Evolutionary conservation across 2,113 vertebrate genomes (phyloP), one percentile per base, ranked within the genome.

Genomic region (Pollimyrus isidori): DNA sequence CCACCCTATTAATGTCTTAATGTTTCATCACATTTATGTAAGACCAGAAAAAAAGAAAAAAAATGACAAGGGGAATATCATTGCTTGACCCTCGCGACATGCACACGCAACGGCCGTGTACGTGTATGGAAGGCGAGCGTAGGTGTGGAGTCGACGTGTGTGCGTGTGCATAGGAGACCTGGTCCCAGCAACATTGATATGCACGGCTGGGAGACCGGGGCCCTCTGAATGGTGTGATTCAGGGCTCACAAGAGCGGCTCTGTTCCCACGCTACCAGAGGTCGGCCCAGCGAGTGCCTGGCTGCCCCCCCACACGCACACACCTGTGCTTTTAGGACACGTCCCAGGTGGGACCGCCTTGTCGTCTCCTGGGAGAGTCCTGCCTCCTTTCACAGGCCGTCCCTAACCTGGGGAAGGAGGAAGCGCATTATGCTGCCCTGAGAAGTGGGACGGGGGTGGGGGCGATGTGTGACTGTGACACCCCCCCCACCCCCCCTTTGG

Each of bases 191-290:
- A 92, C 94, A 96, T 96, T 96, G 95, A 96, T 95, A 96, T 95
- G 94, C 95, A 92, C 94, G 10, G 89, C 92, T 93, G 93, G 95
- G 92, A 92, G 93, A 88, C 30, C 35, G 39, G 73, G 73, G 93
- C 94, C 95, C 92, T 73, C 93, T 95, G 94, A 94, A 96, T 94
- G 94, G 94, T 92, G 95, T 89, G 84, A 92, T 93, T 92, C 89
- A 92, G 90, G 46, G 88, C 50, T 91, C 92, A 96, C 95, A 96
- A 96, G 95, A 95, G 93, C 93, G 94, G 93, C 95, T 95, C 94
- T 96, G 95, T 96, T 96, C 94, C 92, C 92, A 94, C 93, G 93
- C 80, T 88, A 92, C 95, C 92, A 91, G 89, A 88, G 92, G 94
- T 94, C 89, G 65, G 53, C 89, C 87, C 42, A 87, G 86, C 45